These are phyloP conservation scores for Hylomyscus alleni DNA, from an alignment of 2,797 vertebrate species.

Conservation along the genomic window DNA sequence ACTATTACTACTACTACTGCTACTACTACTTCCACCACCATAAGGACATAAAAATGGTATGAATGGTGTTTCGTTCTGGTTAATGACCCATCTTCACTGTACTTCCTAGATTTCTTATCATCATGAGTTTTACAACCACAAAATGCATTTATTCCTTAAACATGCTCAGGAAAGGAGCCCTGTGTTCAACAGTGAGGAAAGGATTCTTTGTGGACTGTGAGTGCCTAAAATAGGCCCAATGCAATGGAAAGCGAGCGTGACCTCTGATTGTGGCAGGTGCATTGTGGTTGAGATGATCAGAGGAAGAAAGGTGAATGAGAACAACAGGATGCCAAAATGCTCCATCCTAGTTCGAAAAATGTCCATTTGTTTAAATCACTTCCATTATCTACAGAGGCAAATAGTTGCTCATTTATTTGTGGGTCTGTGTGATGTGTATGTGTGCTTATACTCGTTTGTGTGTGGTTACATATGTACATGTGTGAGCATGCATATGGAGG, in stretches of 20 bases:
- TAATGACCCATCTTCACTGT: background rate
- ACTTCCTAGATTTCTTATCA: slow-evolving; percentile 31
- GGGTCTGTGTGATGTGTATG: background rate
- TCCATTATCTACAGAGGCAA: background rate
- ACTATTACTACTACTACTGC: background rate
- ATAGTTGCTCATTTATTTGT: background rate
- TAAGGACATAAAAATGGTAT: slow-evolving; percentile 31
- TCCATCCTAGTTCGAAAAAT: background rate
- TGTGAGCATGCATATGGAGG: background rate
- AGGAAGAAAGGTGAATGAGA: slow-evolving; percentile 44
- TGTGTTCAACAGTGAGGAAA: background rate
- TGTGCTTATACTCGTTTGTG: background rate
- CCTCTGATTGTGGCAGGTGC: slow-evolving; percentile 42
- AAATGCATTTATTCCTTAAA: slow-evolving; percentile 63
- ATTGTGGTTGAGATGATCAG: slow-evolving; percentile 13
- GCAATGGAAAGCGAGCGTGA: background rate
- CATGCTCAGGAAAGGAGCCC: slow-evolving; percentile 1
- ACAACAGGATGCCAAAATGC: slow-evolving; percentile 24
- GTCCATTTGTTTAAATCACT: background rate
- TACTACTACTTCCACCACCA: background rate
- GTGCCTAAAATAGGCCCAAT: slow-evolving; percentile 22
- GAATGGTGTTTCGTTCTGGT: background rate
- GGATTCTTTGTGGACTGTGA: background rate
- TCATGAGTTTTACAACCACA: slow-evolving; percentile 19
- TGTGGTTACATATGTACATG: background rate